phyloP scores from a whole-genome alignment of 2,888 invertebrate genomes.

The Agonopterix alstromeriana region DNA sequence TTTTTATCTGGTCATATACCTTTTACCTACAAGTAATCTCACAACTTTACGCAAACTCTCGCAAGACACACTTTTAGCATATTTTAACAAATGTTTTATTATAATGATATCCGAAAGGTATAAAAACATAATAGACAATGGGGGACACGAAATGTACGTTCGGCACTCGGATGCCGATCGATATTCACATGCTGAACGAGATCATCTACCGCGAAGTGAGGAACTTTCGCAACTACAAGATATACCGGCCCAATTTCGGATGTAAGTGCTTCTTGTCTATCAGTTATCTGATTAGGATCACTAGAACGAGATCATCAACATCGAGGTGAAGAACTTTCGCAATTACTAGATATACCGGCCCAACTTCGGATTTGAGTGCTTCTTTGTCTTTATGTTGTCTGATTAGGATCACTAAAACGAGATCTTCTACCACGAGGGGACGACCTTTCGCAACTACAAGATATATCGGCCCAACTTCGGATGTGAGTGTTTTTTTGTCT shows the following conservation, averaged over 20 bases:
- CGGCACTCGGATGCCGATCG: conserved; percentile 55
- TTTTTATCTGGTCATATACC: too few relatives aligned
- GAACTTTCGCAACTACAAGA: conserved; percentile 62
- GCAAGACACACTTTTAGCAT: too few relatives aligned
- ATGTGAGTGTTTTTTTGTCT: too few relatives aligned
- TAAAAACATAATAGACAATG: not conserved
- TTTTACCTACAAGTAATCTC: too few relatives aligned
- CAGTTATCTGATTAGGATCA: too few relatives aligned
- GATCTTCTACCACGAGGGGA: conserved; percentile 58
- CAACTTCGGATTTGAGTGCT: conserved; percentile 59
- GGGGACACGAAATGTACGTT: conserved; percentile 26
- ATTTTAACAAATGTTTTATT: too few relatives aligned
- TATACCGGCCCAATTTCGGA: conserved; percentile 63
- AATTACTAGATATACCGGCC: conserved; percentile 65
- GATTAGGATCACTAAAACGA: conserved; percentile 29
- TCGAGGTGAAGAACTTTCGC: conserved; percentile 58
- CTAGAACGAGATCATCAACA: conserved; percentile 33
- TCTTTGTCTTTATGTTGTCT: too few relatives aligned
- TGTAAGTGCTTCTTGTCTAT: conserved; percentile 36
- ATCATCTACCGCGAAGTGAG: conserved; percentile 61
- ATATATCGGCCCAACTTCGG: conserved; percentile 65
- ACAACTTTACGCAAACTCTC: too few relatives aligned
- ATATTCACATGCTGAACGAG: conserved; percentile 64
- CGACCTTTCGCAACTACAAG: conserved; percentile 61
- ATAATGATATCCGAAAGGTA: too few relatives aligned